Evolutionary conservation across 2,113 vertebrate genomes (phyloP).

Genomic region (Turdus rufiventris): DNA sequence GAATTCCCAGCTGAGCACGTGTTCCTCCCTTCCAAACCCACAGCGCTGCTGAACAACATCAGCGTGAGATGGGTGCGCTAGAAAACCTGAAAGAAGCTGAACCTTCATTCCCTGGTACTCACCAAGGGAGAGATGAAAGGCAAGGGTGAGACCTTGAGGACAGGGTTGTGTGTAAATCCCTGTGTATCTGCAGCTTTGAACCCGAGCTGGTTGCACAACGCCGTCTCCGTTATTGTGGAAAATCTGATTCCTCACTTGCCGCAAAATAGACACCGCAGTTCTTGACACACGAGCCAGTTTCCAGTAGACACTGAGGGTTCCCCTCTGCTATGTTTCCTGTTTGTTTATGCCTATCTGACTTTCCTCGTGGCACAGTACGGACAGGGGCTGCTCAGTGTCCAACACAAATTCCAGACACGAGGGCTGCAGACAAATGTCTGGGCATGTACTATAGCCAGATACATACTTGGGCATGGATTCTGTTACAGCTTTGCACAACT

Average conservation of each 20-base stretch:
- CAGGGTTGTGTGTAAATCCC: background rate
- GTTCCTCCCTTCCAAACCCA: background rate
- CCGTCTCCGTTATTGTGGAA: background rate
- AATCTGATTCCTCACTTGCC: background rate
- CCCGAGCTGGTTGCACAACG: background rate
- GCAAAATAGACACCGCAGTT: background rate
- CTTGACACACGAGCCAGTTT: background rate
- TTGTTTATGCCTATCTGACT: conserved; percentile 37
- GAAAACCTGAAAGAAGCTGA: background rate
- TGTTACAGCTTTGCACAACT: conserved; percentile 37
- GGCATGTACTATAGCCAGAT: conserved; percentile 29
- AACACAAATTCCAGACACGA: background rate
- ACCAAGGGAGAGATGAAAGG: background rate
- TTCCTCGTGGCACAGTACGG: background rate
- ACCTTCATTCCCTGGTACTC: background rate
- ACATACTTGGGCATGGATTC: conserved; percentile 20
- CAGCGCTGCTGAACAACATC: background rate
- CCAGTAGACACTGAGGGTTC: conserved; percentile 30
- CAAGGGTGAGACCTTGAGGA: background rate
- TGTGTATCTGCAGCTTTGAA: background rate
- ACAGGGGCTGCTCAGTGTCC: conserved; percentile 24
- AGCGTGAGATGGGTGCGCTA: background rate
- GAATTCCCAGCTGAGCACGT: background rate
- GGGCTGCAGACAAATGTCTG: conserved; percentile 50
- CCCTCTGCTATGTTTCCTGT: background rate